Evolutionary conservation across 2,113 vertebrate species (phyloP).

Genomic region (Heterochromis multidens): DNA sequence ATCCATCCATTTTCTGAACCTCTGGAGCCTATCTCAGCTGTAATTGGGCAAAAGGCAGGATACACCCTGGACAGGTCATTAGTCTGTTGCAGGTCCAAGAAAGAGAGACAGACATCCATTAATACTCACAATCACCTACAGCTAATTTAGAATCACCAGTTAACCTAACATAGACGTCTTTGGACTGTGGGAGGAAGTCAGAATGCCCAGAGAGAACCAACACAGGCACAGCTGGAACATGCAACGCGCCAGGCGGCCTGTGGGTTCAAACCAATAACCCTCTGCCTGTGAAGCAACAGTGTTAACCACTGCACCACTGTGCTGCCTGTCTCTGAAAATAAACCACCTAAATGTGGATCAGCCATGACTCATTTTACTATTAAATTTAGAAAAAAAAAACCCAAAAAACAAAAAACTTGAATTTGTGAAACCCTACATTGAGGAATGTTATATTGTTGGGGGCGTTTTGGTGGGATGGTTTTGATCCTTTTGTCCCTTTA

Average conservation of each 20-base stretch:
- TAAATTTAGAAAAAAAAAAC: not conserved
- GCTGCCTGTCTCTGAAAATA: not conserved
- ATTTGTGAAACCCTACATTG: not conserved
- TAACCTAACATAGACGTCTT: not conserved
- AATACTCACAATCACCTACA: not conserved
- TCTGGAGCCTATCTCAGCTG: not conserved
- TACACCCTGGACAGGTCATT: no score
- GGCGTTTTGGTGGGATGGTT: not conserved
- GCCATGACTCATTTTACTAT: not conserved
- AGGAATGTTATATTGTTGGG: not conserved
- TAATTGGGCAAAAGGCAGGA: not conserved
- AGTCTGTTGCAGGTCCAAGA: no score
- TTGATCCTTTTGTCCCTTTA: not conserved
- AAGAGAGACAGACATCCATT: not conserved
- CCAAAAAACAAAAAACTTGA: not conserved
- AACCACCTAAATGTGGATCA: not conserved
- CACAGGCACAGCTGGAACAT: not conserved
- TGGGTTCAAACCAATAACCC: no score
- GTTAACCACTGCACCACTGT: not conserved
- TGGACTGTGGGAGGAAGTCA: not conserved
- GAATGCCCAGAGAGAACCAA: not conserved
- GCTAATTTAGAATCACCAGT: not conserved
- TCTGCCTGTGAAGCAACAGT: no score
- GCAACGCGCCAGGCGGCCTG: no score
- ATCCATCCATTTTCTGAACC: not conserved